A percentile compares a stretch with the other conserved stretches of the same genome.
Evolutionary conservation across 2,888 invertebrate genomes (phyloP).

Genomic region (Platycheirus albimanus): DNA sequence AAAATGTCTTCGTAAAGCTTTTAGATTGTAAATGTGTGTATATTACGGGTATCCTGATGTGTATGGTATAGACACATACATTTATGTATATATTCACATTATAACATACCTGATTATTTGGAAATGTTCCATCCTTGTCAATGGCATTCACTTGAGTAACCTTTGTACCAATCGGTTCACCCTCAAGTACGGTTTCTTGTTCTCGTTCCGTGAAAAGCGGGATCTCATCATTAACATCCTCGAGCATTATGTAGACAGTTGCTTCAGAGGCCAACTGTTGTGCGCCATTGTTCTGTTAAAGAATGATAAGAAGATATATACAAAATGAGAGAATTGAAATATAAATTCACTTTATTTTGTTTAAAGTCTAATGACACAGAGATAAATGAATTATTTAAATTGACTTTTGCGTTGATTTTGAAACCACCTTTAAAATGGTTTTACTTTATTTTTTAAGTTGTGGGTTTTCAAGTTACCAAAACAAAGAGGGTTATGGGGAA

Average conservation of each 20-base stretch:
- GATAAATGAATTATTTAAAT: neutral
- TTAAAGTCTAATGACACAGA: neutral
- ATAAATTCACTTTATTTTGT: neutral
- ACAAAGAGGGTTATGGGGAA: too few relatives aligned
- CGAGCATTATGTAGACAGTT: conserved; percentile 95
- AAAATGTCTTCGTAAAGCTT: conserved; percentile 12
- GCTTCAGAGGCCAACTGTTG: conserved; percentile 97
- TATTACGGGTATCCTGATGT: neutral
- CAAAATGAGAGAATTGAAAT: neutral
- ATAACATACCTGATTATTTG: conserved; percentile 92
- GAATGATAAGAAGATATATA: neutral
- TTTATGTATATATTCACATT: conserved; percentile 45
- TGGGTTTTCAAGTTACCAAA: too few relatives aligned
- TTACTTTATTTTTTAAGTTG: too few relatives aligned
- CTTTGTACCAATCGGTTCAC: conserved; percentile 96
- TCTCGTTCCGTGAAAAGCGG: conserved; percentile 97
- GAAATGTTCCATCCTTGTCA: conserved; percentile 97
- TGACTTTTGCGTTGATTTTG: too few relatives aligned
- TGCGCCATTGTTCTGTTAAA: conserved; percentile 93
- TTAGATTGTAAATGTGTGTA: neutral
- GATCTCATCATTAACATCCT: conserved; percentile 98
- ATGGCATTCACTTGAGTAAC: conserved; percentile 98
- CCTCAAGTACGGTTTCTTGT: conserved; percentile 97
- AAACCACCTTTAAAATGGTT: too few relatives aligned
- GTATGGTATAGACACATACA: neutral